Evolutionary conservation across 2,888 invertebrate species (phyloP).

Genomic region (Amiota mariae): DNA sequence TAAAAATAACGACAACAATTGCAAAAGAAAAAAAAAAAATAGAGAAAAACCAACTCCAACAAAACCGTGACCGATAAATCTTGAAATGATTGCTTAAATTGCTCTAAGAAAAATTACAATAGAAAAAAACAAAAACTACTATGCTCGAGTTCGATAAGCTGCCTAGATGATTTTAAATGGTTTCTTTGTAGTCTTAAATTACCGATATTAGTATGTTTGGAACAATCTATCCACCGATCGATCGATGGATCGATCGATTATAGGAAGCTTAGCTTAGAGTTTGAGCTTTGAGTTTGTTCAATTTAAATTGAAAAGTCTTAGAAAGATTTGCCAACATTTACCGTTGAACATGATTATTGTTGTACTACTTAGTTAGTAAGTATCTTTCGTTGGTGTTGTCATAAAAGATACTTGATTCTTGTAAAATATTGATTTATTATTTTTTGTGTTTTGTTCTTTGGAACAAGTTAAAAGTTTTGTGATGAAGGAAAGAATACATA

Average conservation of each 20-base stretch:
- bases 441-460: slow-evolving; percentile 17
- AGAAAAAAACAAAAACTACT: neutral
- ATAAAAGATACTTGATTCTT: slow-evolving; percentile 30
- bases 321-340: slow-evolving; percentile 21
- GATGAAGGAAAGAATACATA: too few relatives aligned
- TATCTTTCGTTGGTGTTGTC: slow-evolving; percentile 43
- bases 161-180: slow-evolving; percentile 8
- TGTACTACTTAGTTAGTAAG: slow-evolving; percentile 43
- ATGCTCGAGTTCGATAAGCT: slow-evolving; percentile 16
- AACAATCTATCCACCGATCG: too few relatives aligned
- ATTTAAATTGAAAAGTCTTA: slow-evolving; percentile 12
- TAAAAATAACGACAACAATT: slow-evolving; percentile 27
- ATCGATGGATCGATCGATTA: neutral
- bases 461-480: neutral
- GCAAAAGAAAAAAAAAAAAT: neutral
- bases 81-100: slow-evolving; percentile 49
- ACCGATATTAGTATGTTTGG: slow-evolving; percentile 16
- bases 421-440: slow-evolving; percentile 4
- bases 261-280: neutral
- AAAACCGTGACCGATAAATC: slow-evolving; percentile 60
- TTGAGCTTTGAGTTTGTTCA: slow-evolving; percentile 31
- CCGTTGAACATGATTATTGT: slow-evolving; percentile 40
- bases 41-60: slow-evolving; percentile 44
- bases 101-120: slow-evolving; percentile 9
- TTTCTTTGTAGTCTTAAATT: slow-evolving; percentile 25